phyloP scores from a whole-genome alignment of 2,888 invertebrate species.

The Pterostichus niger region DNA sequence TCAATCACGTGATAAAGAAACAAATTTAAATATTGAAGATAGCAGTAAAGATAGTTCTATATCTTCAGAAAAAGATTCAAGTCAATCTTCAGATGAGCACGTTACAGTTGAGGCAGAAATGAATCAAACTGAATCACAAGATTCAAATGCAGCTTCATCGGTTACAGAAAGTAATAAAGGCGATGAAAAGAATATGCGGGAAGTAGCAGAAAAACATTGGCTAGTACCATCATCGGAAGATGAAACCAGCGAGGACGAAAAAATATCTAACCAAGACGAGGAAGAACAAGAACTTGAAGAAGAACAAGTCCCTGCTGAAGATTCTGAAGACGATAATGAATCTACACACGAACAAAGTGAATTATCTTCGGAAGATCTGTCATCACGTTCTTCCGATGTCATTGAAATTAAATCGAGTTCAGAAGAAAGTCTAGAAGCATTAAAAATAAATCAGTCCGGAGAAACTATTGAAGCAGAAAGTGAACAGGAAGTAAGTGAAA shows the following conservation, averaged over 20 bases:
- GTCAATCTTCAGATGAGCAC: constrained; percentile 24
- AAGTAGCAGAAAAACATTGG: neutral
- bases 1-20: no score
- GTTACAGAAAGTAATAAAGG: neutral
- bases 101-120: neutral
- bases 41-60: neutral
- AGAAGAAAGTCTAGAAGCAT: constrained; percentile 47
- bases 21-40: neutral
- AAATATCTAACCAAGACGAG: constrained; percentile 34
- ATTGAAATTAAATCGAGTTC: constrained; percentile 59
- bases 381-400: constrained; percentile 42
- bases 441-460: constrained; percentile 49
- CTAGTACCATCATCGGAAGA: constrained; percentile 16
- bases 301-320: constrained; percentile 3
- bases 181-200: neutral
- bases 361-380: constrained; percentile 43
- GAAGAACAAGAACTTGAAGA: constrained; percentile 58
- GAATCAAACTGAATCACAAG: neutral
- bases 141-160: neutral
- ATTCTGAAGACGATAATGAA: constrained; percentile 28
- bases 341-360: constrained; percentile 53
- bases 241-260: constrained; percentile 50
- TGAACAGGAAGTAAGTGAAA: neutral
- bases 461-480: constrained; percentile 13
- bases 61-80: constrained; percentile 26